Conservation (phyloP, 2,113 vertebrate species). For the Neomonachus schauinslandi region DNA sequence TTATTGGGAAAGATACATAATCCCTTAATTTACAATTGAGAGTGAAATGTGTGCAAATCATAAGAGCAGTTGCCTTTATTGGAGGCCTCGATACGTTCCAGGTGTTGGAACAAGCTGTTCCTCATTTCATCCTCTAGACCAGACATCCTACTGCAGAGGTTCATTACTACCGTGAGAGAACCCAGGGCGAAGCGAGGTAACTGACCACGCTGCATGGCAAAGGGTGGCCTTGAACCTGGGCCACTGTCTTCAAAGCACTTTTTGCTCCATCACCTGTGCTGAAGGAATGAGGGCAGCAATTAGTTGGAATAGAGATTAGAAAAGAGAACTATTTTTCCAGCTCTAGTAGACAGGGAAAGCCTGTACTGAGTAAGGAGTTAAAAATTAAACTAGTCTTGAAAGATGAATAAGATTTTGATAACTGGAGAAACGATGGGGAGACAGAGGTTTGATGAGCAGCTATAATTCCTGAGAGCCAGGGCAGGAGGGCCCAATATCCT, state of each 20-base stretch:
- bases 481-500: background rate
- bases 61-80: background rate
- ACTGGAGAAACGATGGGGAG: background rate
- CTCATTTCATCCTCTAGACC: background rate
- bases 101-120: background rate
- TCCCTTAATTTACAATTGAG: background rate
- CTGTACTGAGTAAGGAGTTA: background rate
- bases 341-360: background rate
- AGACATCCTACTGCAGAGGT: background rate
- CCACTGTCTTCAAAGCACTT: background rate
- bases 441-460: slow-evolving; percentile 28
- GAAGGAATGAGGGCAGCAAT: background rate
- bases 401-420: background rate
- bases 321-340: background rate
- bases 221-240: background rate
- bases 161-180: background rate
- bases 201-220: background rate
- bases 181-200: background rate
- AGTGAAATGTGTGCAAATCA: background rate
- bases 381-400: background rate
- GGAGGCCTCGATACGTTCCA: background rate
- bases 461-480: background rate
- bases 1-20: background rate
- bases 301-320: background rate
- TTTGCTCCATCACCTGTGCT: background rate